These are phyloP conservation scores for Venusia cambrica DNA, from an alignment of 2,888 invertebrate genomes.

Conservation along the genomic window DNA sequence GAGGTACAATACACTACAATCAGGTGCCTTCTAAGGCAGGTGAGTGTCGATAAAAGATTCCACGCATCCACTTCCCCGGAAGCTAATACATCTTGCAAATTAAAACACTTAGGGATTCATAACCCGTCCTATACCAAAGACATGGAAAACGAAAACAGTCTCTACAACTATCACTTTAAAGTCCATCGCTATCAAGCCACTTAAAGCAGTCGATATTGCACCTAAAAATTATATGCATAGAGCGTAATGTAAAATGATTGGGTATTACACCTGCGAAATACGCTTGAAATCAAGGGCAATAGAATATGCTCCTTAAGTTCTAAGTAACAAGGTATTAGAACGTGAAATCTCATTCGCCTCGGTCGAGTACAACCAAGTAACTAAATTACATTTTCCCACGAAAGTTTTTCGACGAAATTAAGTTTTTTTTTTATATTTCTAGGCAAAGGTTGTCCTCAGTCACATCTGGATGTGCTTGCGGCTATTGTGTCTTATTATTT, in stretches of 20 bases:
- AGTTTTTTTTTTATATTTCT: conserved; percentile 5
- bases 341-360: conserved; percentile 1
- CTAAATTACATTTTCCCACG: conserved; percentile 14
- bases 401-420: conserved; percentile 10
- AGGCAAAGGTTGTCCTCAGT: conserved; percentile 5
- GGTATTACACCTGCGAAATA: conserved; percentile 7
- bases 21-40: conserved; percentile 27
- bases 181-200: too few species aligned
- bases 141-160: conserved; percentile 8
- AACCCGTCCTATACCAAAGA: conserved; percentile 6
- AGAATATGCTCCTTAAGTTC: conserved; percentile 6
- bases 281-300: conserved; percentile 2
- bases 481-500: conserved; percentile 8
- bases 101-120: conserved; percentile 20
- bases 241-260: conserved; percentile 5
- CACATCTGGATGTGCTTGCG: conserved; percentile 13
- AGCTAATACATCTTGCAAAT: conserved; percentile 35
- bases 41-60: conserved; percentile 32
- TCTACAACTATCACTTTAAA: background rate
- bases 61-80: conserved; percentile 27
- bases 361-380: background rate
- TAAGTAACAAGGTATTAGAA: conserved; percentile 5
- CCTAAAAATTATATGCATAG: conserved; percentile 2
- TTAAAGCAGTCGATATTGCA: too few species aligned
- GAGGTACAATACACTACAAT: conserved; percentile 20